Base-by-base conservation (phyloP, 2,888 invertebrate species). In the Amphimallon solstitiale region DNA sequence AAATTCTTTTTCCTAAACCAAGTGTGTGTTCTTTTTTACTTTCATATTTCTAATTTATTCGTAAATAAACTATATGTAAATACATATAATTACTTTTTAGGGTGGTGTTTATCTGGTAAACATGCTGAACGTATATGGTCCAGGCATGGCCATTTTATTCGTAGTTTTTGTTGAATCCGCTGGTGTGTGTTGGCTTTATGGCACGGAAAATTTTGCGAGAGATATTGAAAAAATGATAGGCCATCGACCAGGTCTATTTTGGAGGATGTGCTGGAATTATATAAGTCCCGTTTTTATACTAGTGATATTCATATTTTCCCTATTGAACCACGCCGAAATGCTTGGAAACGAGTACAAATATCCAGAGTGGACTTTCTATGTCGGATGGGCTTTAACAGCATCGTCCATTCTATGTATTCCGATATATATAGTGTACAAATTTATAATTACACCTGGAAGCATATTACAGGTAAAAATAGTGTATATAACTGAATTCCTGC, bases 141-240 rank as follows among this genome's bases (percentile, higher is more conserved):
- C 95, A 0, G 93, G 93, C 0, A 85, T 94, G 75, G 92, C 95
- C 21, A 92, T 95, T 68, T 84, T 95, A 48, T 95, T 95, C 83
- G 93, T 95, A 72, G 95, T 95, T 45, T 95, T 95, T 79, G 92
- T 95, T 65, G 95, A 95, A 81, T 92, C 94, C 0, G 92, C 93
- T 0, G 95, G 94, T 0, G 92, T 95, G 0, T 93, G 92, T 82
- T 95, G 94, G 94, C 88, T 95, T 74, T 95, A 95, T 79, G 95
- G 93, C 1, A 92, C 92, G 0, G 90, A 91, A 74, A 86, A 90
- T 66, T 93, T 95, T 82, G 91, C 92, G 0, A 84, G 87, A 15
- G 94, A 95, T 78, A 89, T 95, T 62, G 87, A 90, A 77, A 89
- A 88, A 77, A 95, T 95, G 95, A 85, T 94, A 70, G 95, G 95